Conservation (phyloP, 2,888 invertebrate species). For the Arenicola marina region DNA sequence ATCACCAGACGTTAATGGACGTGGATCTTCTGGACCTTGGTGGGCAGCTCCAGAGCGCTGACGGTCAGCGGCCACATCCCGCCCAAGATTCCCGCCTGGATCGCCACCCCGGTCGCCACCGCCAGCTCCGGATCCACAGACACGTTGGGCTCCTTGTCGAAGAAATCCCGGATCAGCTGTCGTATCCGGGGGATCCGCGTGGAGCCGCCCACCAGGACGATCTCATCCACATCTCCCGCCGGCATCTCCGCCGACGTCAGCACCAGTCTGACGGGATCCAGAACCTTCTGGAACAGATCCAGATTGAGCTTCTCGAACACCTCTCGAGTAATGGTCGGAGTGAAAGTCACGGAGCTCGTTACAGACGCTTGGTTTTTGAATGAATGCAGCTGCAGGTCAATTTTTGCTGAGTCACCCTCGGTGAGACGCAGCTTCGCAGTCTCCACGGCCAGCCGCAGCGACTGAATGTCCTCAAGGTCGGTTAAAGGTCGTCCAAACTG, state of each 20-base stretch:
- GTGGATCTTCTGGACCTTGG: conserved; percentile 51
- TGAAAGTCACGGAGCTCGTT: conserved; percentile 33
- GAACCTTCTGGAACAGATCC: conserved; percentile 61
- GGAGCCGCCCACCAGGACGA: conserved; percentile 65
- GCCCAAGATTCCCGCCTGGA: conserved; percentile 65
- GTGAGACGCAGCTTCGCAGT: conserved; percentile 61
- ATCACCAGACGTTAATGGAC: conserved; percentile 22
- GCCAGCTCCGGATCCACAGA: conserved; percentile 64
- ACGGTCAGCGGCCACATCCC: conserved; percentile 65
- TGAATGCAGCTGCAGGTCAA: conserved; percentile 53
- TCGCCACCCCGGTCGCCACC: conserved; percentile 63
- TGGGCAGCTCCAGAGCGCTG: conserved; percentile 59
- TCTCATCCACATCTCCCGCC: conserved; percentile 62
- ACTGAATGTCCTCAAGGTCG: conserved; percentile 62
- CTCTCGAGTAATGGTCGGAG: conserved; percentile 53
- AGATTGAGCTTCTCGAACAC: conserved; percentile 62
- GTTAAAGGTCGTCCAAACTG: conserved; percentile 45
- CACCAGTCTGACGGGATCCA: conserved; percentile 61
- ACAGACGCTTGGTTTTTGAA: conserved; percentile 30
- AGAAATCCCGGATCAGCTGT: conserved; percentile 60
- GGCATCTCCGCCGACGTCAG: conserved; percentile 55
- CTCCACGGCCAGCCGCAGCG: conserved; percentile 60
- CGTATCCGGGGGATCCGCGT: conserved; percentile 63
- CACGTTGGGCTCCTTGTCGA: conserved; percentile 54
- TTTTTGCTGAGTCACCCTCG: conserved; percentile 34